Evolutionary conservation across 1,140 invertebrate species (phyloP), one percentile per base, ranked within the genome.

Genomic region (Cataglyphis hispanica): DNA sequence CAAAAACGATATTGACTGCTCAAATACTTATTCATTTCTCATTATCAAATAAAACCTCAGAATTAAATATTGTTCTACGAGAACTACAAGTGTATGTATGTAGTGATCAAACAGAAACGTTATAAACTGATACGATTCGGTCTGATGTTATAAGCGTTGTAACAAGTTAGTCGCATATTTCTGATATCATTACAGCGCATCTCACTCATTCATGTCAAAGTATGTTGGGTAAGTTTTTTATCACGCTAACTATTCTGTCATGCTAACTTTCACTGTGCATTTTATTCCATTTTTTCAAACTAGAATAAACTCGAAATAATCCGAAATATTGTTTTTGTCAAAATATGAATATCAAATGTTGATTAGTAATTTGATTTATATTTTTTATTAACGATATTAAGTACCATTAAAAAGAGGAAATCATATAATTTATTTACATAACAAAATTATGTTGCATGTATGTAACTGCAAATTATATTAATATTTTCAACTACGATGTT

Each of bases 181-280:
- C 46, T 40, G 13, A 11, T 64, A 80, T 67, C 63, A 67, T 80
- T 67, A 80, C 61, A 27, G 64, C 16, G 19, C 31, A 80, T 34
- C 46, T 22, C 43, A 69, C 46, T 16, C 43, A 69, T 56, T 69
- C 77, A 56, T 11, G 77, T 69, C 77, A 56, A 56, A 80, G 31
- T 22, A 53, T 7, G 46, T 69, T 40, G 77, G 13, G 61, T 31
- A 80, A 80, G 77, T 80, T 80, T 80, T 80, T 80, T 80, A 80
- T 80, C 77, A 22, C 19, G 34, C 53, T 46, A 22, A 69, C 77
- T 16, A 80, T 80, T 46, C 46, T 67, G 63, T 53, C 63, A 22
- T 3, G 2, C 31, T 31, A 31, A 31, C n/a, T 43, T n/a, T 8
- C 31, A 31, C n/a, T 37, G 7, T 34, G 19, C 22, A n/a, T 69